These are phyloP conservation scores for Pycnomerus fuliginosus DNA, from an alignment of 2,888 invertebrate species.

Conservation along the genomic window DNA sequence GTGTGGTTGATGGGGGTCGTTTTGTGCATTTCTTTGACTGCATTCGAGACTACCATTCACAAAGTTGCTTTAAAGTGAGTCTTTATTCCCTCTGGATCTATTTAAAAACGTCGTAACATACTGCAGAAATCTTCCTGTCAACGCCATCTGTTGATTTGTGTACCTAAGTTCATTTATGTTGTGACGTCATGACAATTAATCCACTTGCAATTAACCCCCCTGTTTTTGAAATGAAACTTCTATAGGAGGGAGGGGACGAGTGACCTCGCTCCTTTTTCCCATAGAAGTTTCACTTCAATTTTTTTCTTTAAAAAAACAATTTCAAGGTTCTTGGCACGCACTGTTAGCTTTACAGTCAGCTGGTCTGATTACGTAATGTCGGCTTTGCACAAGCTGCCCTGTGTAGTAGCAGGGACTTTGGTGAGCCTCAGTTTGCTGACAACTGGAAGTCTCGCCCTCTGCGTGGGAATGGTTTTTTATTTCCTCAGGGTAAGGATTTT, in stretches of 20 bases:
- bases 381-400: conserved; percentile 68
- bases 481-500: conserved; percentile 64
- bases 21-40: conserved; percentile 60
- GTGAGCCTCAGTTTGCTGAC: conserved; percentile 65
- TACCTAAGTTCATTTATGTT: too few species aligned
- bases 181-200: too few species aligned
- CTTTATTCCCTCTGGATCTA: too few species aligned
- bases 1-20: conserved; percentile 58
- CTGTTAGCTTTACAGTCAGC: conserved; percentile 52
- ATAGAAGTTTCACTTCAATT: neutral
- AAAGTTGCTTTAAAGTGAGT: conserved; percentile 64
- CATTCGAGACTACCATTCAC: conserved; percentile 70
- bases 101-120: too few species aligned
- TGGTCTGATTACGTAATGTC: conserved; percentile 66
- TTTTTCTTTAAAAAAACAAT: neutral
- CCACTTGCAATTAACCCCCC: too few species aligned
- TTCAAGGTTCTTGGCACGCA: conserved; percentile 54
- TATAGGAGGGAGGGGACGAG: too few species aligned
- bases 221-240: too few species aligned
- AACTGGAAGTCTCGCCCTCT: conserved; percentile 73
- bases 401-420: conserved; percentile 64
- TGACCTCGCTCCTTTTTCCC: too few species aligned
- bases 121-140: too few species aligned
- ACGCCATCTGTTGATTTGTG: too few species aligned
- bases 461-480: conserved; percentile 66